Evolutionary conservation across 2,888 invertebrate species (phyloP), one percentile per base, ranked within the genome.

Genomic region (Thalpophila matura): DNA sequence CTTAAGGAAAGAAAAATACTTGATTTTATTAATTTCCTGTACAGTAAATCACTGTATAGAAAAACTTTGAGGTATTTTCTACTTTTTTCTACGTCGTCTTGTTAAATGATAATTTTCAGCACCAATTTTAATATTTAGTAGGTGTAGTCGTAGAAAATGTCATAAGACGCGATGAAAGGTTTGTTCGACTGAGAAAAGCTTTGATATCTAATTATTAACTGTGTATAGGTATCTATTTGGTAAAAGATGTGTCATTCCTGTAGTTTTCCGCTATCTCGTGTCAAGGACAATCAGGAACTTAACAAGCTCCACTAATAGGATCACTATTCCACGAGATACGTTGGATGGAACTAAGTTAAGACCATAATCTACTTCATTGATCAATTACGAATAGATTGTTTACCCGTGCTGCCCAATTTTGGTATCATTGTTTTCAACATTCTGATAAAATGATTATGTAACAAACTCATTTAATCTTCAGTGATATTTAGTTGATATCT

Each of bases 281-380:
- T 82, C 90, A 89, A 87, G 89, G 89, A 55, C 80, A 81, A 80
- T 80, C 71, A 77, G 68, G 79, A 77, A 26, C 27, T 71, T 77
- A 26, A 22, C 22, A 57, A 33, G 79, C 77, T 83, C 50, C 86
- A 72, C 78, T 56, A n/a, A n/a, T 60, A 84, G 83, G 85, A 77
- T 24, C 35, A 14, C 24, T 53, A 14, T 20, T 54, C 22, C 49
- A 24, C 27, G 46, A 55, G 31, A 33, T 46, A 42, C 18, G 27
- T 38, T 31, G 35, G 24, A 56, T 31, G 35, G 24, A 56, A 70
- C 27, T 40, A 33, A 37, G 71, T 62, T 53, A 58, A 42, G 50
- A 71, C 53, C 66, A 51, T 45, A 45, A 37, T 27, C 45, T 49
- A 22, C 18, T 50, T 63, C 63, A 73, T 77, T 62, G 66, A 64